Conservation (phyloP, 2,888 invertebrate genomes). For the Unio delphinus region DNA sequence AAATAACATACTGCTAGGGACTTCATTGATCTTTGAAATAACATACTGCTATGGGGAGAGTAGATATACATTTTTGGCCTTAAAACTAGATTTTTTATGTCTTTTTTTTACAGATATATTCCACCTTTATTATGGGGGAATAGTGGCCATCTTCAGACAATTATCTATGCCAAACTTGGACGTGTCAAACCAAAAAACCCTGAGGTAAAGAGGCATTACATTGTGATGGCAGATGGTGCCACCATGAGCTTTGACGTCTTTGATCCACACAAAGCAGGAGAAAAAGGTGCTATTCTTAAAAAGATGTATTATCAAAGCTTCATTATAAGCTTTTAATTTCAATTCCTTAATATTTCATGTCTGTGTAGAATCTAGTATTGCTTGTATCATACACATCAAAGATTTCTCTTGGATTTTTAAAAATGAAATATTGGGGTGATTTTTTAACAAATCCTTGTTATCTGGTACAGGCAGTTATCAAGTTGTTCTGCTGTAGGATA, state of each 20-base stretch:
- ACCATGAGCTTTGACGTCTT: constrained; percentile 94
- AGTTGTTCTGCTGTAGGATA: no score
- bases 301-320: constrained; percentile 51
- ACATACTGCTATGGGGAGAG: no score
- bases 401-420: background rate
- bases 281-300: constrained; percentile 74
- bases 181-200: constrained; percentile 91
- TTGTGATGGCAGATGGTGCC: constrained; percentile 85
- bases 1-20: no score
- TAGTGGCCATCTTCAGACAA: constrained; percentile 95
- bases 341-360: no score
- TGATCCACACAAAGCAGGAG: constrained; percentile 80
- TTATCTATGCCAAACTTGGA: constrained; percentile 82
- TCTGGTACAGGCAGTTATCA: no score
- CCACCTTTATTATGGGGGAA: constrained; percentile 94
- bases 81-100: background rate
- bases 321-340: background rate
- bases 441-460: background rate
- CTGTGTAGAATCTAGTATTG: no score
- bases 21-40: no score
- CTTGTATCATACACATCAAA: background rate
- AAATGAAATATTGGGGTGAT: background rate
- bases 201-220: constrained; percentile 82
- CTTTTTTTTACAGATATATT: constrained; percentile 81
- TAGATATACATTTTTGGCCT: background rate